These are phyloP conservation scores for Gallinago jamesoni DNA, from an alignment of 2,113 vertebrate species.

Conservation along the genomic window DNA sequence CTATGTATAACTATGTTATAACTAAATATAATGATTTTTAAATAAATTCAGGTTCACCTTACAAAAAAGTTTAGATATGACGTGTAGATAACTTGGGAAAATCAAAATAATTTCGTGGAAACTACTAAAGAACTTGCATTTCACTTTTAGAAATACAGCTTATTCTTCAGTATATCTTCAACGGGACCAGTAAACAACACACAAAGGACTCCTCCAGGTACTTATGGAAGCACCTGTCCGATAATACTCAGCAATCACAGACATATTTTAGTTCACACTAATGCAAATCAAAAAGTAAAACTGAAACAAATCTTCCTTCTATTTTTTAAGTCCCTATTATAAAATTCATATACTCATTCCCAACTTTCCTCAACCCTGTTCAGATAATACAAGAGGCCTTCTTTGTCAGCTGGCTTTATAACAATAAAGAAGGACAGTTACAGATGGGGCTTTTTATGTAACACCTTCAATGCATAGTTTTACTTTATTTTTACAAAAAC, in stretches of 20 bases:
- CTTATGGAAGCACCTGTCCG: neutral
- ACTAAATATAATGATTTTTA: neutral
- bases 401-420: neutral
- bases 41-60: neutral
- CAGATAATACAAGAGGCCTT: neutral
- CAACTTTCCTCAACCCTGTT: neutral
- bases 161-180: neutral
- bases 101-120: neutral
- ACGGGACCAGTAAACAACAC: neutral
- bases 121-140: neutral
- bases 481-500: neutral
- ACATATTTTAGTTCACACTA: neutral
- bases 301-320: neutral
- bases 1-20: neutral
- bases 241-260: neutral
- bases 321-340: neutral
- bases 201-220: neutral
- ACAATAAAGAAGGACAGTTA: neutral
- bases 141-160: neutral
- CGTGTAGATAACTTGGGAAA: neutral
- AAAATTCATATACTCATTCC: neutral
- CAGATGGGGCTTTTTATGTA: neutral
- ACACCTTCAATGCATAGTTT: neutral
- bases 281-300: neutral
- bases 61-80: neutral